Conservation (phyloP, 2,113 vertebrate species). For the Ceyx cyanopectus region DNA sequence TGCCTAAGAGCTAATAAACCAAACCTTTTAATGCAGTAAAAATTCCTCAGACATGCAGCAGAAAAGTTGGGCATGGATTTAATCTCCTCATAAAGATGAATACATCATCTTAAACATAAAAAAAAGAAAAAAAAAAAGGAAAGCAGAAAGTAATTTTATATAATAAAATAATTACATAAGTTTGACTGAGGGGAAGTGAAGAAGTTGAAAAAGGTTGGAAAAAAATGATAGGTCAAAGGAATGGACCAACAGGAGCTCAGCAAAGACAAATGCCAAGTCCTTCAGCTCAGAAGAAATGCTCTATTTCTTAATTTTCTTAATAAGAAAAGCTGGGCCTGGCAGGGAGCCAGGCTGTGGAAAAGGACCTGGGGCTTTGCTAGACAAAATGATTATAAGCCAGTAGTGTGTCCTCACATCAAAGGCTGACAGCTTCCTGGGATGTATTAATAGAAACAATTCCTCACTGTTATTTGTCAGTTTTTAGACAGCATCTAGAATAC, state of each 20-base stretch:
- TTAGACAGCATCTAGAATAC: neutral
- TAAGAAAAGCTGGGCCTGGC: neutral
- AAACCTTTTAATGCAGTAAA: neutral
- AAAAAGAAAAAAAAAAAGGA: neutral
- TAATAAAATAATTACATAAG: too few species aligned
- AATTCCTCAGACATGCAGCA: neutral
- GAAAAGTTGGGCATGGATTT: neutral
- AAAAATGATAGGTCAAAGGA: neutral
- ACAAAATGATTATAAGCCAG: neutral
- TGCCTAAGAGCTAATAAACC: neutral
- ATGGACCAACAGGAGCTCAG: neutral
- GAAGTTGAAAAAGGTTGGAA: neutral
- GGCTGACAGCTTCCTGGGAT: neutral
- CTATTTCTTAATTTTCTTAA: too few species aligned
- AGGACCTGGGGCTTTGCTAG: neutral
- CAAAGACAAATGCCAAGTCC: neutral
- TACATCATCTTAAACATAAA: neutral
- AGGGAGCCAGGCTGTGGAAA: neutral
- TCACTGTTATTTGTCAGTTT: neutral
- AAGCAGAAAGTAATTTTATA: neutral
- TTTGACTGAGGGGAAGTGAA: neutral
- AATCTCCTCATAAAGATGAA: neutral
- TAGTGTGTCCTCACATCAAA: neutral
- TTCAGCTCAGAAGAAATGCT: neutral
- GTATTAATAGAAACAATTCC: neutral